Evolutionary conservation across 2,888 invertebrate genomes (phyloP).

Genomic region (Chrysolina oricalcia): DNA sequence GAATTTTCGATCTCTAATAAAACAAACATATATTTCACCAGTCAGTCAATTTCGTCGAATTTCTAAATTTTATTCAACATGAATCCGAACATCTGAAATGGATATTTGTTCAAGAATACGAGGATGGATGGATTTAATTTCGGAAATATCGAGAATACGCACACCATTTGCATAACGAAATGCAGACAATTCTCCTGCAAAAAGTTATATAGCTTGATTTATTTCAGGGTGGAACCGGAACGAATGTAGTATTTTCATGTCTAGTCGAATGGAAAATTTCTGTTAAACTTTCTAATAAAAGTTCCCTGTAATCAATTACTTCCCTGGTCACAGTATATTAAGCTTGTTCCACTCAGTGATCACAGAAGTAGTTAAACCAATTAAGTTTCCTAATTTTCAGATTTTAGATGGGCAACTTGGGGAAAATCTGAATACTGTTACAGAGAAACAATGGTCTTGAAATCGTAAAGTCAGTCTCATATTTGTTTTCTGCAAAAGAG

Average conservation of each 20-base stretch:
- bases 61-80: neutral
- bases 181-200: neutral
- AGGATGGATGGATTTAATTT: neutral
- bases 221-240: neutral
- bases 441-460: too few relatives aligned
- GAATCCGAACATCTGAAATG: neutral
- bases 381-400: neutral
- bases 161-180: neutral
- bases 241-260: neutral
- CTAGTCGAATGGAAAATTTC: neutral
- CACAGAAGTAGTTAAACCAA: neutral
- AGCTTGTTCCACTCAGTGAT: neutral
- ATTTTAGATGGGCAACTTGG: neutral
- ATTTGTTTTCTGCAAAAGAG: too few relatives aligned
- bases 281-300: neutral
- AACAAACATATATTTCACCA: neutral
- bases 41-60: neutral
- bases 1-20: neutral
- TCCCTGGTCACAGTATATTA: neutral
- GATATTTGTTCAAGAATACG: neutral
- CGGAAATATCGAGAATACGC: neutral
- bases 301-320: neutral
- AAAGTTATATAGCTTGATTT: neutral
- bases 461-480: too few relatives aligned
- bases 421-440: too few relatives aligned